Conservation (phyloP, 2,888 invertebrate genomes). For the Opisthograptis luteolata region DNA sequence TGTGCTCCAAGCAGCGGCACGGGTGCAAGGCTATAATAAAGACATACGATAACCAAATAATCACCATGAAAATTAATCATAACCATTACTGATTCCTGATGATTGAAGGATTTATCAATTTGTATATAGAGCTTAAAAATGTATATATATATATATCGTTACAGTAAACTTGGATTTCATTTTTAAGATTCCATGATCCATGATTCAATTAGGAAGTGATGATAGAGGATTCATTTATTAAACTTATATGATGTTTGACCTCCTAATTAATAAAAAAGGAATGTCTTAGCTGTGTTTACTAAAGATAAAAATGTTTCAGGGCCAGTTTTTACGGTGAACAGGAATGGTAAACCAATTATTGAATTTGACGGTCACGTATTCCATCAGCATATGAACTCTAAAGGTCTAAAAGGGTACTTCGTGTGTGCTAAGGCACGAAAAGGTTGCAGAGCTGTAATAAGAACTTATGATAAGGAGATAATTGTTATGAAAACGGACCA, state of each 20-base stretch:
- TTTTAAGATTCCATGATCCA: too few relatives aligned
- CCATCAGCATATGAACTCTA: constrained; percentile 8
- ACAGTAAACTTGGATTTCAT: too few relatives aligned
- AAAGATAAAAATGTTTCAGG: too few relatives aligned
- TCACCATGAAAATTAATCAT: constrained; percentile 8
- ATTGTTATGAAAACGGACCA: constrained; percentile 16
- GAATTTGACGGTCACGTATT: constrained; percentile 23
- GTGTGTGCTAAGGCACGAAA: constrained; percentile 14
- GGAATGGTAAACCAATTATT: constrained; percentile 16
- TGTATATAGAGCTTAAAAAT: too few relatives aligned
- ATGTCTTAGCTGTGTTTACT: too few relatives aligned
- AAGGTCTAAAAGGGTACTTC: constrained; percentile 3
- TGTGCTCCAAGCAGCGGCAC: constrained; percentile 5
- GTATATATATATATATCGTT: too few relatives aligned
- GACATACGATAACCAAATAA: constrained; percentile 4
- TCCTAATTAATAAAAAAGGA: too few relatives aligned
- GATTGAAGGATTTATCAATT: too few relatives aligned
- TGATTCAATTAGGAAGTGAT: too few relatives aligned
- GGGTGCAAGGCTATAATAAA: constrained; percentile 27
- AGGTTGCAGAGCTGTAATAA: constrained; percentile 18
- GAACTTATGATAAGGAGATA: neutral
- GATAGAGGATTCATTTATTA: too few relatives aligned
- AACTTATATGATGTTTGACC: too few relatives aligned
- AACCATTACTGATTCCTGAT: too few relatives aligned
- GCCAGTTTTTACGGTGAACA: constrained; percentile 1